Evolutionary conservation across 1,140 invertebrate genomes (phyloP), one percentile per base, ranked within the genome.

Genomic region (Cyclargus thomasi): DNA sequence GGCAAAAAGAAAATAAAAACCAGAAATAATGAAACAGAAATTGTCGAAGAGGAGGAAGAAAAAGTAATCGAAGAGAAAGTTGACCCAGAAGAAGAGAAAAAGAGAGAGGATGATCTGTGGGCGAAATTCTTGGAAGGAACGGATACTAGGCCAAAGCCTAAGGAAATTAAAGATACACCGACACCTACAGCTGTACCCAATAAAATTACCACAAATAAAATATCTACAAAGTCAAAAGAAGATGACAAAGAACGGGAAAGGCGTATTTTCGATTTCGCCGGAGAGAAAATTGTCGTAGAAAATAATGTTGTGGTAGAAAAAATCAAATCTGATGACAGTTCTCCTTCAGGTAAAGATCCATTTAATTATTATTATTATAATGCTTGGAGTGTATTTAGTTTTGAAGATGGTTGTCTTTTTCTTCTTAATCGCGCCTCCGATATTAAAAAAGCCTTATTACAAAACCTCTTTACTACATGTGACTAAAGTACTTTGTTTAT

Each of bases 81-180:
- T 36, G 91, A 93, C 59, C 87, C 91, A 63, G 93, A 93, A 76
- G 92, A 93, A 62, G 92, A 95, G 72, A 95, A 95, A 75, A 93
- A 94, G 71, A 90, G 91, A 76, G 93, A 94, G 67, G 94, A 95
- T 79, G 92, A 93, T 71, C 80, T 96, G 1, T 96, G 95, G 95
- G 94, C 94, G 8, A 93, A 93, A 82, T 96, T 96, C 78, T 92
- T 95, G 78, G 94, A 93, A 78, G 94, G 95, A 78, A 94, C 94
- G 67, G 92, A 93, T 81, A 90, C 91, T 70, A 90, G 91, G 80
- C 80, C 84, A 18, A 90, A 86, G 78, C 20, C 88, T 39, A 70
- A 77, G 59, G 74, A 79, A 55, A 14, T 53, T 29, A 74, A 69
- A 39, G 62, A 57, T 55, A 67, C 67, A 68, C 67, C 23, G 68